These are phyloP conservation scores for Drosophila biarmipes DNA, from an alignment of 1,140 invertebrate genomes.

Conservation along the genomic window DNA sequence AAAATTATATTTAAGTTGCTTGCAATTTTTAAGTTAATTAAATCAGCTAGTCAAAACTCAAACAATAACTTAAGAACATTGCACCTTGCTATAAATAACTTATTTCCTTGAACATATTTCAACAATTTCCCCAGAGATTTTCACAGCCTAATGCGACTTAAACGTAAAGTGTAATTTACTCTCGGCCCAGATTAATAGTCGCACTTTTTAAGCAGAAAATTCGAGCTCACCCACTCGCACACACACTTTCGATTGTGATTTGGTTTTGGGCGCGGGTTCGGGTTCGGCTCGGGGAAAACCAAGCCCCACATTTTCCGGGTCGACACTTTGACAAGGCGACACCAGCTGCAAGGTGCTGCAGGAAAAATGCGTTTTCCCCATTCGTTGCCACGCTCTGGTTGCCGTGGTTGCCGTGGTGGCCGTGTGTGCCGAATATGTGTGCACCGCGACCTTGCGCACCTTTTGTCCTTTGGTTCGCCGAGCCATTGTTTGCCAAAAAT, in stretches of 20 bases:
- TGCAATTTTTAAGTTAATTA: no score
- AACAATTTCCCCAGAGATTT: no score
- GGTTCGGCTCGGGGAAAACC: background rate
- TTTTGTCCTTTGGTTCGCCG: conserved; percentile 8
- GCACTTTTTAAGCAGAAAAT: background rate
- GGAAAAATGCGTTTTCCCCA: conserved; percentile 33
- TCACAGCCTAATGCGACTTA: no score
- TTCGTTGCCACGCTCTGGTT: conserved; percentile 21
- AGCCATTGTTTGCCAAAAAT: conserved; percentile 35
- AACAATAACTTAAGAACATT: no score
- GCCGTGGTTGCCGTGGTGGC: background rate
- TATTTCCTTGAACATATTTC: no score
- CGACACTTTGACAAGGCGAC: conserved; percentile 7
- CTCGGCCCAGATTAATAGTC: background rate
- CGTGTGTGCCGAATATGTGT: conserved; percentile 12
- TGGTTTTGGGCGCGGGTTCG: background rate
- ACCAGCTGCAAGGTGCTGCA: conserved; percentile 6
- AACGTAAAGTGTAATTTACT: background rate
- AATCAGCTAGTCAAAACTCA: no score
- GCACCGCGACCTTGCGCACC: conserved; percentile 36
- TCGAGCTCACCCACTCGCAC: no score
- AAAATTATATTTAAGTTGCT: no score
- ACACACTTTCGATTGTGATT: background rate
- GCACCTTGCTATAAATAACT: no score
- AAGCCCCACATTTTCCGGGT: background rate